Evolutionary conservation across 1,140 invertebrate species (phyloP), one percentile per base, ranked within the genome.

Genomic region (Cyclargus thomasi): DNA sequence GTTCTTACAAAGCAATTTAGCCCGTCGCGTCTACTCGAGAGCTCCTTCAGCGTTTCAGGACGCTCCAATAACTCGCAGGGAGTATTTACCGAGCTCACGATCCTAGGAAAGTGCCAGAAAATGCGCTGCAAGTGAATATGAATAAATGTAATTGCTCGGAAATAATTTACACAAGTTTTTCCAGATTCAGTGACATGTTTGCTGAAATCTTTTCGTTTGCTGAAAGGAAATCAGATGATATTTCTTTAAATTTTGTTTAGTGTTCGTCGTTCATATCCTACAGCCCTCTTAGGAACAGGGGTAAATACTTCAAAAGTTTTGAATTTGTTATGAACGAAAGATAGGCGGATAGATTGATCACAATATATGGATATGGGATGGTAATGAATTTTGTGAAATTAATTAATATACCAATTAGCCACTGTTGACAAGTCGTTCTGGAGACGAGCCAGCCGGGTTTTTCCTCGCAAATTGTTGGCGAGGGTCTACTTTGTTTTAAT

Each of bases 401-500:
- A 57, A 20, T 57, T 20, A 20, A 57, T 57, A 57, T 20, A 17
- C 17, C 4, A 4, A 7, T 20, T 55, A 55, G 6, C 17, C 3
- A 17, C 16, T 55, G 53, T 55, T 20, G 55, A 59, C 55, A 20
- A 59, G 55, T 20, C 55, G 55, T 20, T 10, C 55, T 20, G 55
- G 55, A 18, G 17, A 10, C 55, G 18, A 21, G 55, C 17, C 55
- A 20, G 20, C 6, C 17, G 55, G 55, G n/a, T 59, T 59, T 20
- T 59, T 59, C 55, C 20, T 7, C 55, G 55, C 55, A 59, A 59
- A 59, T 20, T 20, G 55, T 59, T 59, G 55, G 55, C 18, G 10
- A 20, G 20, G 20, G 55, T 59, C 5, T 59, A 59, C 17, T 59
- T 59, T 59, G 55, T 59, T 59, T 59, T 22, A 59, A 59, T 59